phyloP scores from a whole-genome alignment of 1,140 invertebrate genomes.

The Drosophila grimshawi region DNA sequence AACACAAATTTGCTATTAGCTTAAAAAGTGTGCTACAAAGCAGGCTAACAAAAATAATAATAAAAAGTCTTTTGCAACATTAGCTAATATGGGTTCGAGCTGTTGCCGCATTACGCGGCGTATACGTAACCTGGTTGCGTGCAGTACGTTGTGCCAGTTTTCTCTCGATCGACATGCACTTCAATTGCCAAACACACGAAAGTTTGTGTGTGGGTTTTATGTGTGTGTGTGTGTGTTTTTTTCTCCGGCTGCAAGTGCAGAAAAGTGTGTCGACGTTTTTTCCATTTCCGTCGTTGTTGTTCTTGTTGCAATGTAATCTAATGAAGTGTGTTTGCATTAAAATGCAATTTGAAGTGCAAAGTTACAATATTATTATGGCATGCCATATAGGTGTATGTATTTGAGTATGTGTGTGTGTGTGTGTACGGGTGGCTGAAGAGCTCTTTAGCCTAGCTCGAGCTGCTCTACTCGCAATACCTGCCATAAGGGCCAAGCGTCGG shows the following conservation, averaged over 20 bases:
- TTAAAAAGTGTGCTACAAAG: not conserved
- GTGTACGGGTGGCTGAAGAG: constrained; percentile 43
- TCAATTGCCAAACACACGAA: constrained; percentile 67
- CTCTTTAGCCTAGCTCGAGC: constrained; percentile 41
- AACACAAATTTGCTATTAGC: too few species aligned
- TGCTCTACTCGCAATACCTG: constrained; percentile 20
- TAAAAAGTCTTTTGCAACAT: constrained; percentile 45
- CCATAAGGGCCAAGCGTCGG: constrained; percentile 21
- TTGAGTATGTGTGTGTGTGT: constrained; percentile 32
- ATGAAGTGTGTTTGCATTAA: constrained; percentile 83
- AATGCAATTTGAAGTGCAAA: constrained; percentile 82
- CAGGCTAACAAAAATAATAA: not conserved
- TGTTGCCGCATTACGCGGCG: constrained; percentile 52
- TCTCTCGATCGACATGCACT: constrained; percentile 72
- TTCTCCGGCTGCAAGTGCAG: constrained; percentile 70
- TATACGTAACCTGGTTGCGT: constrained; percentile 67
- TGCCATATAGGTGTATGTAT: constrained; percentile 14
- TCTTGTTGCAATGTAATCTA: constrained; percentile 64
- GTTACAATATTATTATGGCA: constrained; percentile 80
- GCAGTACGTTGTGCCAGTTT: constrained; percentile 69
- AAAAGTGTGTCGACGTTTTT: constrained; percentile 75
- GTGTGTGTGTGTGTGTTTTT: constrained; percentile 12
- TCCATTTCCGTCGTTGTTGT: constrained; percentile 63
- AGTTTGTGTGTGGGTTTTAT: constrained; percentile 9
- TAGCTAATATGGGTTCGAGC: constrained; percentile 64